Evolutionary conservation across 2,888 invertebrate genomes (phyloP).

Genomic region (Odontomyia ornata): DNA sequence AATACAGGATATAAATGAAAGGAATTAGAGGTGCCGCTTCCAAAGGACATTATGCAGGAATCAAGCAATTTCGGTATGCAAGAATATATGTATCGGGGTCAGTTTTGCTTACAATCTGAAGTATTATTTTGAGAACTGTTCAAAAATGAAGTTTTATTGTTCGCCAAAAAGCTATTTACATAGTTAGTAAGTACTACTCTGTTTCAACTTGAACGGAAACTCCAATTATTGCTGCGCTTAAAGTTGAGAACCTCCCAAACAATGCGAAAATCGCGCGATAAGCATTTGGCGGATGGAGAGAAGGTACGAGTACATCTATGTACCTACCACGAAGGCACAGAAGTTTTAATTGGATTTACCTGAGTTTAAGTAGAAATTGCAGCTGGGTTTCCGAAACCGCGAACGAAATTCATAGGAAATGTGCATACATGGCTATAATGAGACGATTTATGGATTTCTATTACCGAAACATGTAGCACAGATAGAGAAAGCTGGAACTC

Average conservation of each 20-base stretch:
- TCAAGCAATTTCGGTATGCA: neutral
- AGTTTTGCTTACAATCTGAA: too few relatives aligned
- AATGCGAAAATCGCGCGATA: neutral
- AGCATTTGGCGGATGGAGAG: neutral
- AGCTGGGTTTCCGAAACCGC: constrained; percentile 42
- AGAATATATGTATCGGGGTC: too few relatives aligned
- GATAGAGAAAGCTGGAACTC: too few relatives aligned
- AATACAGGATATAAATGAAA: neutral
- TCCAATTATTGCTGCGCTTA: too few relatives aligned
- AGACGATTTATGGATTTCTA: constrained; percentile 40
- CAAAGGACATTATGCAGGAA: too few relatives aligned
- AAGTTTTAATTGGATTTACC: constrained; percentile 50
- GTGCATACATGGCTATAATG: constrained; percentile 35
- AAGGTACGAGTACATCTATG: neutral
- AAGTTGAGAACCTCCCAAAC: too few relatives aligned
- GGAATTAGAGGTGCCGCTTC: neutral
- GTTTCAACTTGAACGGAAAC: too few relatives aligned
- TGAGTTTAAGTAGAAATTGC: constrained; percentile 47
- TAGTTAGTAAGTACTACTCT: too few relatives aligned
- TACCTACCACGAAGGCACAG: constrained; percentile 9
- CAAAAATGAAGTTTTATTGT: too few relatives aligned
- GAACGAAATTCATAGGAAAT: constrained; percentile 37
- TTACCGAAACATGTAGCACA: neutral
- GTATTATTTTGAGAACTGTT: too few relatives aligned
- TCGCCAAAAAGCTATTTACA: too few relatives aligned